A percentile compares a stretch with the other conserved stretches of the same genome.
Evolutionary conservation across 2,113 vertebrate genomes (phyloP).

Genomic region (Rhineura floridana): DNA sequence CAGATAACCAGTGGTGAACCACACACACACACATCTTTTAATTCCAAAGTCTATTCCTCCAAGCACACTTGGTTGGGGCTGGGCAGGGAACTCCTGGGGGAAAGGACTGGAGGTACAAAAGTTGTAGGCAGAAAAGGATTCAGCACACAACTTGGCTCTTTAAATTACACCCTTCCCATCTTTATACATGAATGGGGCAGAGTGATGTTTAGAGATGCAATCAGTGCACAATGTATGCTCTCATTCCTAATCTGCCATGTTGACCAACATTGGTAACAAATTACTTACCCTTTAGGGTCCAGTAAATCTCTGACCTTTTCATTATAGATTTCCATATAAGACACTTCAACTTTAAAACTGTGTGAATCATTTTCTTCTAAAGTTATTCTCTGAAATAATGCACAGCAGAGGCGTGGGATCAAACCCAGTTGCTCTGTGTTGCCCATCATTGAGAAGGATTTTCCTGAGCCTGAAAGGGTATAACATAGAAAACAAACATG

Average conservation of each 20-base stretch:
- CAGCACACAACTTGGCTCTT: background rate
- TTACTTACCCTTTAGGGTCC: conserved; percentile 96
- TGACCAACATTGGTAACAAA: background rate
- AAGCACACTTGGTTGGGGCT: background rate
- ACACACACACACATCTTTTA: background rate
- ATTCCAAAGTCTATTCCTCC: background rate
- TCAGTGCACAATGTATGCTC: background rate
- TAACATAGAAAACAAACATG: conserved; percentile 36
- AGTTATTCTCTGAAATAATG: conserved; percentile 93
- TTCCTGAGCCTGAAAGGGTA: conserved; percentile 91
- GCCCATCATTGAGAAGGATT: conserved; percentile 99
- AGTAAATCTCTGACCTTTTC: conserved; percentile 97
- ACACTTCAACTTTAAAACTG: conserved; percentile 96
- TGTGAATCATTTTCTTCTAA: conserved; percentile 86
- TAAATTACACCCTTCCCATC: background rate
- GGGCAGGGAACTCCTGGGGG: background rate
- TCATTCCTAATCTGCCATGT: background rate
- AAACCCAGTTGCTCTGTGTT: conserved; percentile 94
- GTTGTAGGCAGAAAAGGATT: background rate
- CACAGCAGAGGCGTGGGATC: conserved; percentile 96
- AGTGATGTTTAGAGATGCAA: background rate
- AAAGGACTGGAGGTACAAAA: background rate
- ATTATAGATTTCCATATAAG: conserved; percentile 99
- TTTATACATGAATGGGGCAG: background rate
- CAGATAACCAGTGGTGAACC: too few species aligned